Evolutionary conservation across 2,888 invertebrate species (phyloP), one percentile per base, ranked within the genome.

Genomic region (Drosophila antonietae): DNA sequence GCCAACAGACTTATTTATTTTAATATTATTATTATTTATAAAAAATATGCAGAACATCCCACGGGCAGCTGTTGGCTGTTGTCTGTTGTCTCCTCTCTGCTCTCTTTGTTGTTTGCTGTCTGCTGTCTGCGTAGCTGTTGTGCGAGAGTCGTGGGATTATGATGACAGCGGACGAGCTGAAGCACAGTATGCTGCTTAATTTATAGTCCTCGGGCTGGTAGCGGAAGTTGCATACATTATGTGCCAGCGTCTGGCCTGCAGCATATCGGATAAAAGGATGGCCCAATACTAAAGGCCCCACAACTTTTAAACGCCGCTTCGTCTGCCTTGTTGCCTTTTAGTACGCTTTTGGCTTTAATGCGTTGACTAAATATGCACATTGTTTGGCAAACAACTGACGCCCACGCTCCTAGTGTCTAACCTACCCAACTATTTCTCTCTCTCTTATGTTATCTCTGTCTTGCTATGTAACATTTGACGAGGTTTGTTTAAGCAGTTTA

Each of bases 221-320:
- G 83, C 83, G 89, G 89, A 88, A 81, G 79, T 83, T 72, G 84
- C 89, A 86, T 83, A 86, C 74, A 86, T 84, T 81, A 86, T 75
- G 83, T 58, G 72, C 53, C 44, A 71, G 61, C 59, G 52, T 65
- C 59, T 62, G 61, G 44, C 63, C 65, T 47, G 55, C 58, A 65
- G 69, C 69, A 47, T 56, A 78, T 71, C 61, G 81, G 68, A 73
- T 47, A 68, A 78, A 68, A 59, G 75, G 69, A 65, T 62, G 70
- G 70, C 71, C 77, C 73, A 67, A 78, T 86, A 73, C 64, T 65
- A 49, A 49, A 70, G 44, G 73, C 74, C 79, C 74, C 79, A 75
- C 75, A 84, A 79, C 89, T 88, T 81, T 88, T 76, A 70, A 83
- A 68, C 79, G 66, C 69, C 71, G 74, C 47, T 83, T 37, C 15